Conservation (phyloP, 2,113 vertebrate species). For the Scomber scombrus region DNA sequence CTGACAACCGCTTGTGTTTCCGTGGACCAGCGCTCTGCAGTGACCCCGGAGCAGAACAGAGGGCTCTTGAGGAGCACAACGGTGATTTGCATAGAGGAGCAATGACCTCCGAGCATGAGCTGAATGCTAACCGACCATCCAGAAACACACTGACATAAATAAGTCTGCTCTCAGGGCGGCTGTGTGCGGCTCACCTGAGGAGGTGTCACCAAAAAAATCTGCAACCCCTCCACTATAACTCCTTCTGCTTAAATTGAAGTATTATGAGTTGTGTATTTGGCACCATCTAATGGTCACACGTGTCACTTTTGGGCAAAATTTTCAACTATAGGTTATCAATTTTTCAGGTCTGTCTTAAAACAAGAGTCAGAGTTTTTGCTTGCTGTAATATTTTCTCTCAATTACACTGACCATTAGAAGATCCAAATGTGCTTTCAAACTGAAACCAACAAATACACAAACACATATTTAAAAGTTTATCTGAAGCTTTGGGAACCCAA, state of each 20-base stretch:
- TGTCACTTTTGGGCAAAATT: not conserved
- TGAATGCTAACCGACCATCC: slow-evolving; percentile 72
- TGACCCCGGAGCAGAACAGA: slow-evolving; percentile 83
- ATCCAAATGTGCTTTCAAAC: too few relatives aligned
- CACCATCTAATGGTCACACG: slow-evolving; percentile 62
- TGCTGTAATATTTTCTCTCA: too few relatives aligned
- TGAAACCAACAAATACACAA: too few relatives aligned
- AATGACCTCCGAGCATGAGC: slow-evolving; percentile 69
- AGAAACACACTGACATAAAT: slow-evolving; percentile 25
- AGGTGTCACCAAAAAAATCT: not conserved
- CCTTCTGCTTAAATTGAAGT: not conserved
- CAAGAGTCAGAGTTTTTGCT: too few relatives aligned
- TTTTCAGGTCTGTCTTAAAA: too few relatives aligned
- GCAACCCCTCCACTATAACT: not conserved
- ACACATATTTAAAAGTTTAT: too few relatives aligned
- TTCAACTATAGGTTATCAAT: too few relatives aligned
- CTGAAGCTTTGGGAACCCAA: too few relatives aligned
- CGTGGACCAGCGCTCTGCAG: slow-evolving; percentile 57
- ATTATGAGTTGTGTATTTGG: slow-evolving; percentile 27
- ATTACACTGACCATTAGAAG: too few relatives aligned
- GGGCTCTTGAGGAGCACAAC: slow-evolving; percentile 76
- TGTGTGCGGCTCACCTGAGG: slow-evolving; percentile 40
- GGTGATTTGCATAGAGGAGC: slow-evolving; percentile 81
- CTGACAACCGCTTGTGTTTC: slow-evolving; percentile 85
- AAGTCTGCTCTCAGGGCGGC: slow-evolving; percentile 13